Evolutionary conservation across 1,140 invertebrate species (phyloP), one percentile per base, ranked within the genome.

Genomic region (Hesperophylax magnus): DNA sequence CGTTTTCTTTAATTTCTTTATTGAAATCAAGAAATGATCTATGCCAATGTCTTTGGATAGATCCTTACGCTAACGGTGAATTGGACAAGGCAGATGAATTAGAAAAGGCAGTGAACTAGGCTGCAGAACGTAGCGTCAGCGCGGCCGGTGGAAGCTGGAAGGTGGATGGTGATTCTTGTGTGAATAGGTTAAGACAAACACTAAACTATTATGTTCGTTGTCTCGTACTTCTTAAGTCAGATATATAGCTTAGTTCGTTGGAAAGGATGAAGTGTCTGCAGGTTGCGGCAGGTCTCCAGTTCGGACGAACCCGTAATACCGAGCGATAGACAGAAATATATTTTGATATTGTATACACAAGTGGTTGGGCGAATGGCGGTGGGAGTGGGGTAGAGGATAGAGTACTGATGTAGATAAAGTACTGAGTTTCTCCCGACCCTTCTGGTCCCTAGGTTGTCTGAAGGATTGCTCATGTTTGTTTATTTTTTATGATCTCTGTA

Each of bases 151-250:
- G 65, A n/a, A 22, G n/a, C 9, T 18, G 24, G 7, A 14, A 65
- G 69, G 63, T 58, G 18, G 71, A 78, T 56, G 63, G 76, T 78
- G 76, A 67, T 78, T 77, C 53, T 63, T 2, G 17, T 77, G 63
- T 78, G 77, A 78, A 78, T 78, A 69, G 47, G 34, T 69, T 69
- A 47, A 63, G 58, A 71, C 34, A 24, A 71, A 27, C 47, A 27
- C 14, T 54, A n/a, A n/a, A 53, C 14, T 63, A 63, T 58, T 11
- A 31, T 71, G 9, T 47, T 34, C 65, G 77, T 78, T 53, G 74
- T 71, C 39, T 78, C 60, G 76, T 78, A 5, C 54, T 27, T 24
- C 54, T 14, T 56, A 47, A 14, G 39, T 47, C 39, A 47, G 39
- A 47, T 0, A 47, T 47, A 47, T 47, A 14, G 39, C 39, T 47